phyloP scores from a whole-genome alignment of 2,113 vertebrate genomes.

The Heteronetta atricapilla region DNA sequence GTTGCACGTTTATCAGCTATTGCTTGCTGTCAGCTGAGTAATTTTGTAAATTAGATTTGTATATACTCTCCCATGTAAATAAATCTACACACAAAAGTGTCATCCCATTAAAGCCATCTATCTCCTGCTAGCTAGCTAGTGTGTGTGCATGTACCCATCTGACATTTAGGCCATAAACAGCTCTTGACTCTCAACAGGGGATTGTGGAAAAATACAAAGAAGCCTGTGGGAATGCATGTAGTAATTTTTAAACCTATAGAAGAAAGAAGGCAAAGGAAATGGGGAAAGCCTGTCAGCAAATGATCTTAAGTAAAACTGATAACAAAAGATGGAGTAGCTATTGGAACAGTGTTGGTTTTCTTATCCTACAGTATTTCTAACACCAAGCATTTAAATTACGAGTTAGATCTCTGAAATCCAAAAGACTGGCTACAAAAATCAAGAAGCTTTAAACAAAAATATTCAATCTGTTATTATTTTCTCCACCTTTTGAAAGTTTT shows the following conservation, averaged over 20 bases:
- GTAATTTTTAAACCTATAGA: not conserved
- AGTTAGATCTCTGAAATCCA: not conserved
- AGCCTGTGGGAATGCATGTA: rapidly evolving
- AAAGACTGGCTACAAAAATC: not conserved
- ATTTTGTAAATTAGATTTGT: conserved; percentile 48
- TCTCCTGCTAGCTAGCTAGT: not conserved
- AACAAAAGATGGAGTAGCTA: not conserved
- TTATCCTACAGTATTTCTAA: not conserved
- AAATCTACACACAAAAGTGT: not conserved
- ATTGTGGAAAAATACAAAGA: not conserved
- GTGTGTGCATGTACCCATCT: not conserved
- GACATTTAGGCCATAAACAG: not conserved
- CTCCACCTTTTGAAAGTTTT: not conserved
- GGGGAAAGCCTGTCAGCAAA: not conserved
- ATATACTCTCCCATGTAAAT: not conserved
- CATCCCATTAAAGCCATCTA: not conserved
- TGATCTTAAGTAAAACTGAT: not conserved
- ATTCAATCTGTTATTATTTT: not conserved
- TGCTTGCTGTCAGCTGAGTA: not conserved
- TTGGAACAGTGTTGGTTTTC: not conserved
- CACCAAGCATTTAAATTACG: not conserved
- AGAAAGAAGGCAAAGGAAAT: not conserved
- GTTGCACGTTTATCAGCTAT: conserved; percentile 1
- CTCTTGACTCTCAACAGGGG: not conserved
- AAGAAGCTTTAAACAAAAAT: not conserved